phyloP scores from a whole-genome alignment of 2,113 vertebrate species.

The Alexandromys fortis region DNA sequence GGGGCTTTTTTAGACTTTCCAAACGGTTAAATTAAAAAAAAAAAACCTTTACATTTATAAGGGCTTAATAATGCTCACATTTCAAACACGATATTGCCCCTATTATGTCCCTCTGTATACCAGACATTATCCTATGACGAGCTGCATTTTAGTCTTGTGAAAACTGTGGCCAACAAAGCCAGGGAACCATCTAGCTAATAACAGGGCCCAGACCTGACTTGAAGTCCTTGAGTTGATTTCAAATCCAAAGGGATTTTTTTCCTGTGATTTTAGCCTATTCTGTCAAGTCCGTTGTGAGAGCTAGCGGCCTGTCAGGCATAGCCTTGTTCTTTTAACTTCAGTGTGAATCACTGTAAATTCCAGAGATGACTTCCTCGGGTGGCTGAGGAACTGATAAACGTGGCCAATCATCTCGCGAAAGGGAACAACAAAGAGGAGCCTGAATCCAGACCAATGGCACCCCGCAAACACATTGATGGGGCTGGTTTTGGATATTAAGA shows the following conservation, averaged over 20 bases:
- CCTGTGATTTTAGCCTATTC: neutral
- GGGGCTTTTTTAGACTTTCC: neutral
- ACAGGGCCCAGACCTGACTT: neutral
- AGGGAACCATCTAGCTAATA: neutral
- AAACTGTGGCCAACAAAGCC: neutral
- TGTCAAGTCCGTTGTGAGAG: neutral
- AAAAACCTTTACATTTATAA: neutral
- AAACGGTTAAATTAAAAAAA: neutral
- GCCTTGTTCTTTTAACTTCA: neutral
- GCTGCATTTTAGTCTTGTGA: neutral
- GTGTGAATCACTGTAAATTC: neutral
- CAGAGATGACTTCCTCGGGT: neutral
- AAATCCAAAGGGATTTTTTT: neutral
- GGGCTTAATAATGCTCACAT: neutral
- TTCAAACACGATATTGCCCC: neutral
- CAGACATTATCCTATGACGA: neutral
- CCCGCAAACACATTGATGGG: neutral
- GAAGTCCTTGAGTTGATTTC: constrained; percentile 31
- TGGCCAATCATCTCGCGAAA: neutral
- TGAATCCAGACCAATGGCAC: neutral
- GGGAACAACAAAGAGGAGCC: neutral
- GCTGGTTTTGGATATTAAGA: neutral
- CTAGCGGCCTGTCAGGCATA: neutral
- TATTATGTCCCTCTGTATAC: neutral
- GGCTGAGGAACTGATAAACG: neutral